These are phyloP conservation scores for Luperina testacea DNA, from an alignment of 2,888 invertebrate genomes.

Conservation along the genomic window DNA sequence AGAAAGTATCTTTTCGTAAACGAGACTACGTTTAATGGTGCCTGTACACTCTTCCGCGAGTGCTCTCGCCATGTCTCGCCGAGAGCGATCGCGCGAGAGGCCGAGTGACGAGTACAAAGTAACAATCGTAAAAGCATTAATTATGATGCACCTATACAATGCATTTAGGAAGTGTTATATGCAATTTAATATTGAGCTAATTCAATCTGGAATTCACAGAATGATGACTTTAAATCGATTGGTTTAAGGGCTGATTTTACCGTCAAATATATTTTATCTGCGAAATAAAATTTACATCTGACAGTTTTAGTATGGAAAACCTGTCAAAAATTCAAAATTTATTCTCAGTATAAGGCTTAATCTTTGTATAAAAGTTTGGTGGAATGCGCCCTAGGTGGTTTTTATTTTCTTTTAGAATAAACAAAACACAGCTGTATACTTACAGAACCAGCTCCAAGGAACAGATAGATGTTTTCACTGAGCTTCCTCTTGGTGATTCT, in stretches of 20 bases:
- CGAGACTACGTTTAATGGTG: background rate
- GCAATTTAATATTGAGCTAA: background rate
- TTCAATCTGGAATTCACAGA: background rate
- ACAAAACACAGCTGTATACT: constrained; percentile 66
- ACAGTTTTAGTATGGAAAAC: too few relatives aligned
- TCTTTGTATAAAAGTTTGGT: too few relatives aligned
- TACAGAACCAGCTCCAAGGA: constrained; percentile 96
- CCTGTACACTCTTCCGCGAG: too few relatives aligned
- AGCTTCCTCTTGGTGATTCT: constrained; percentile 95
- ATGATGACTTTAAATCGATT: background rate
- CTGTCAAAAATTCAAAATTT: too few relatives aligned
- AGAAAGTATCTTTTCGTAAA: background rate
- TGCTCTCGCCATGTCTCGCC: too few relatives aligned
- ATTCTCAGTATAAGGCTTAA: too few relatives aligned
- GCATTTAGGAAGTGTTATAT: background rate
- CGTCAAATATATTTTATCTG: too few relatives aligned
- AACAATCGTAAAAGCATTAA: background rate
- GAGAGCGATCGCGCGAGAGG: too few relatives aligned
- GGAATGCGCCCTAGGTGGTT: background rate
- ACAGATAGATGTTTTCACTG: constrained; percentile 96
- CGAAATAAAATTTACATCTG: too few relatives aligned
- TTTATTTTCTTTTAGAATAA: background rate
- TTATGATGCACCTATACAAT: background rate
- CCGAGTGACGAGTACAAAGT: background rate
- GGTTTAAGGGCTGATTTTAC: too few relatives aligned